phyloP scores from a whole-genome alignment of 2,888 invertebrate species.

The Lycocerus yunnanus region DNA sequence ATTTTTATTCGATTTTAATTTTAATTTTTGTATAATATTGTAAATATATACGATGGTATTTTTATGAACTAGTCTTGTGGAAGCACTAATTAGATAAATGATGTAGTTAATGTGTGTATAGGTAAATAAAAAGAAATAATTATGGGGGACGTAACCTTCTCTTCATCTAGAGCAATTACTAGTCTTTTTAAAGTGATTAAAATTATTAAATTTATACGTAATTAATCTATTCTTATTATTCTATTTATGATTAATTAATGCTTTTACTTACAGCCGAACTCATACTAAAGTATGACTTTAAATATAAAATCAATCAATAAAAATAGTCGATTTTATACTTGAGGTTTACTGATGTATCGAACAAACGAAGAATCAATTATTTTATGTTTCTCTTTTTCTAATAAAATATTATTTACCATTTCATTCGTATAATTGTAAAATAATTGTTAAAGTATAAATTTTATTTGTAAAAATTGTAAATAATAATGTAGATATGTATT shows the following conservation, averaged over 20 bases:
- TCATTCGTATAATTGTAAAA: background rate
- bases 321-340: too few species aligned
- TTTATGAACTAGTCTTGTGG: background rate
- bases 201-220: background rate
- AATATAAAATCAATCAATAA: too few species aligned
- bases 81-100: background rate
- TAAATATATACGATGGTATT: background rate
- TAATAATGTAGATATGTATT: background rate
- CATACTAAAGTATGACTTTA: too few species aligned
- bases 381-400: background rate
- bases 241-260: background rate
- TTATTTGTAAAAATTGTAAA: background rate
- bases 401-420: background rate
- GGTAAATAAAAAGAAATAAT: background rate
- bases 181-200: background rate
- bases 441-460: background rate
- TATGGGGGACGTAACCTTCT: background rate
- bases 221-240: background rate
- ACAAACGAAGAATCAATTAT: too few species aligned
- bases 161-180: background rate
- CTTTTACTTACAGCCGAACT: too few species aligned
- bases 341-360: too few species aligned
- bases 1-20: background rate
- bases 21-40: background rate
- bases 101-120: background rate